Percentiles rank a stretch among this genome's conserved stretches.
These are phyloP conservation scores for Ceratosolen fusciceps DNA, from an alignment of 1,140 invertebrate species.

Conservation along the genomic window DNA sequence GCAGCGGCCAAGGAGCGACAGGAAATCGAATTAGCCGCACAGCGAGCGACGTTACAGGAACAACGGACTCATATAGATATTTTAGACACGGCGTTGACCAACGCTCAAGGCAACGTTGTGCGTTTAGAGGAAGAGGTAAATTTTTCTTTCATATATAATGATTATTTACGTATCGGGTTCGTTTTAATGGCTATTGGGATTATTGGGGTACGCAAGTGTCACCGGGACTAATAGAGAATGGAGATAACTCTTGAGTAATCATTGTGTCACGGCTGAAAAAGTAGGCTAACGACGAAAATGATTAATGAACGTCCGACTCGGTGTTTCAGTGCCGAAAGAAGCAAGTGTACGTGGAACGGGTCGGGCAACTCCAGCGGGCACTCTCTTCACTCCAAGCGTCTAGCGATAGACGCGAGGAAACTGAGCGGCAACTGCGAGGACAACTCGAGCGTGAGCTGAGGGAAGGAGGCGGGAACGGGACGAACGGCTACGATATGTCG, in stretches of 20 bases:
- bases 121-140: conserved; percentile 89
- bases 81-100: conserved; percentile 90
- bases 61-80: conserved; percentile 94
- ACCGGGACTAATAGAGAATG: too few relatives aligned
- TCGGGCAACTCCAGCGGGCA: conserved; percentile 86
- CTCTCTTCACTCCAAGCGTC: conserved; percentile 87
- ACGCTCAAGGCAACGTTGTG: conserved; percentile 90
- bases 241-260: too few relatives aligned
- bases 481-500: conserved; percentile 59
- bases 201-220: too few relatives aligned
- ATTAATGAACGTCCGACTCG: background rate
- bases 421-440: conserved; percentile 83
- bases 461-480: conserved; percentile 74
- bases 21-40: conserved; percentile 91
- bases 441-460: conserved; percentile 86
- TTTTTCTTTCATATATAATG: too few relatives aligned
- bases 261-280: too few relatives aligned
- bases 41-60: conserved; percentile 89
- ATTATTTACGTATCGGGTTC: too few relatives aligned
- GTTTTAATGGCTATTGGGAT: too few relatives aligned
- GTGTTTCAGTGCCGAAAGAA: conserved; percentile 82
- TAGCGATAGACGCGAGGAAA: conserved; percentile 87
- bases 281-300: too few relatives aligned
- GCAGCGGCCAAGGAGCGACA: conserved; percentile 89
- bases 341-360: conserved; percentile 87